Percentiles rank a stretch among this genome's conserved stretches.
Evolutionary conservation across 2,888 invertebrate species (phyloP).

Genomic region (Perizoma affinitatum): DNA sequence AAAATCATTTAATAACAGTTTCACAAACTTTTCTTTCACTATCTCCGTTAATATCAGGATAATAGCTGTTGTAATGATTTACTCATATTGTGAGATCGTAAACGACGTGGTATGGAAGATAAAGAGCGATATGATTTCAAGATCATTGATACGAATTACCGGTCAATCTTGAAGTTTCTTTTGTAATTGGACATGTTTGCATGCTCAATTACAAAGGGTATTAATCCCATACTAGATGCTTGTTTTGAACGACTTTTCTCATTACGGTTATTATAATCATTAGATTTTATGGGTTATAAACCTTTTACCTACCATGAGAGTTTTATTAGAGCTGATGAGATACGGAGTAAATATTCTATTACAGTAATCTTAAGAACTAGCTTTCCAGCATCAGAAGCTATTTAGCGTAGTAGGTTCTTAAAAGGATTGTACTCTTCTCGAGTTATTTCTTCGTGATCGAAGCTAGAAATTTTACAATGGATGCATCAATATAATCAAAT

Average conservation of each 20-base stretch:
- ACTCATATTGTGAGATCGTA: constrained; percentile 23
- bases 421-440: no score
- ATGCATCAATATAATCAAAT: constrained; percentile 17
- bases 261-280: no score
- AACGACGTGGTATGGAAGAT: constrained; percentile 19
- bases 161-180: constrained; percentile 14
- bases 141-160: constrained; percentile 16
- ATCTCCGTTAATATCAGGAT: constrained; percentile 12
- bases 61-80: constrained; percentile 15
- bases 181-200: constrained; percentile 17
- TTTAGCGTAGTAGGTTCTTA: no score
- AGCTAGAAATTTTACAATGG: constrained; percentile 9
- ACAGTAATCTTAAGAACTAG: no score
- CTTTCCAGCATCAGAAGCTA: no score
- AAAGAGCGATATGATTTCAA: constrained; percentile 15
- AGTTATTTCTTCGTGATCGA: background rate
- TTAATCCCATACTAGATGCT: background rate
- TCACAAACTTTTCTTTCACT: constrained; percentile 17
- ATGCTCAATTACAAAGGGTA: no score
- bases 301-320: no score
- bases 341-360: no score
- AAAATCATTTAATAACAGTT: constrained; percentile 7
- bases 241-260: background rate
- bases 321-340: no score
- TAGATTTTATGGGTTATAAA: no score